Evolutionary conservation across 2,888 invertebrate species (phyloP), one percentile per base, ranked within the genome.

Genomic region (Xanthia togata): DNA sequence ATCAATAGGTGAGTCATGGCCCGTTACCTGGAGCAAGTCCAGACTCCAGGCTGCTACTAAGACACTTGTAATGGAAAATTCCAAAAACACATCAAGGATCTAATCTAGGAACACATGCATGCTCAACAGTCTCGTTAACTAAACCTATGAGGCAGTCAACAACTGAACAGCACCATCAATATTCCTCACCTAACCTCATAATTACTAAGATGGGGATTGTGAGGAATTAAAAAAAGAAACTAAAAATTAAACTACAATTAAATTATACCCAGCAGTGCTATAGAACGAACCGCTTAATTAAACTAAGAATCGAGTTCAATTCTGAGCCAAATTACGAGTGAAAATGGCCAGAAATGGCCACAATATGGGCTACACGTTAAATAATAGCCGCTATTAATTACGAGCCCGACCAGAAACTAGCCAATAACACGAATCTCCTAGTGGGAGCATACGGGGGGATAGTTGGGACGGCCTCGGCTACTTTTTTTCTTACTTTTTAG

Each of bases 381-480:
- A 85, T 89, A 87, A 89, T 89, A 77, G 89, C 84, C 31, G 78
- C 85, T 84, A 89, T 89, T 89, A 85, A 89, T 89, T 89, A 88
- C 81, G 63, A 69, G 35, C 76, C 64, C 77, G 83, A 76, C 81
- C 79, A 83, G 87, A 79, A 84, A 86, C 87, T 88, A 82, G 83
- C 83, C 85, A 88, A 86, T 85, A 83, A 85, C 85, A 84, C 83
- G 88, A 88, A 86, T 85, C 78, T 84, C 79, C 71, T 65, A 53
- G 38, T 55, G 31, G 14, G 2, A 63, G 53, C 4, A 71, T 69
- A 88, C 79, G 79, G 76, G 50, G 11, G 2, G 0, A 2, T 20
- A 77, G 9, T 72, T 70, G 71, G n/a, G 38, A 31, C 76, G 26
- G 60, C 14, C 17, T 5, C 62, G 6, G 26, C 2, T 1, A 11